Evolutionary conservation across 2,888 invertebrate species (phyloP).

Genomic region (Phalangium opilio): DNA sequence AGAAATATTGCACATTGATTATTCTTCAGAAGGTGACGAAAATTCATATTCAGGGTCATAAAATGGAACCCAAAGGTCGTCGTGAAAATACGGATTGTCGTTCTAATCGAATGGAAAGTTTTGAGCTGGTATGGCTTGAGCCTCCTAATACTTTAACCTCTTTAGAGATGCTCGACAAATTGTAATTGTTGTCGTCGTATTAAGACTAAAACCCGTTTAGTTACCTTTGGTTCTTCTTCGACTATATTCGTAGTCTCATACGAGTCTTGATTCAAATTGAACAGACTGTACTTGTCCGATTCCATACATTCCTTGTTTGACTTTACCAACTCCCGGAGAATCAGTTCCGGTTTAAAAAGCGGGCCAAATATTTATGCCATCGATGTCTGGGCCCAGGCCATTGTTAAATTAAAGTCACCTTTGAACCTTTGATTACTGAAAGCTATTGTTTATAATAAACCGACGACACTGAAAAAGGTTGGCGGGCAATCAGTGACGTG

Average conservation of each 20-base stretch:
- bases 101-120: conserved; percentile 13
- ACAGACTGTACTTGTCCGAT: conserved; percentile 49
- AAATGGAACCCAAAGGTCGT: conserved; percentile 15
- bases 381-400: conserved; percentile 2
- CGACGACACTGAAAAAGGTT: conserved; percentile 30
- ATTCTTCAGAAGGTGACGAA: too few relatives aligned
- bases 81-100: conserved; percentile 16
- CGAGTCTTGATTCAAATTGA: conserved; percentile 63
- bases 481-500: conserved; percentile 34
- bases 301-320: neutral
- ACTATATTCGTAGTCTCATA: conserved; percentile 44
- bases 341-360: conserved; percentile 31
- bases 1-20: too few relatives aligned
- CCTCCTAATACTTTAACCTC: conserved; percentile 8
- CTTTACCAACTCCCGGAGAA: conserved; percentile 40
- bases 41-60: neutral
- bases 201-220: too few relatives aligned
- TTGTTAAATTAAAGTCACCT: neutral
- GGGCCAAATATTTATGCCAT: conserved; percentile 16
- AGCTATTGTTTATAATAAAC: too few relatives aligned
- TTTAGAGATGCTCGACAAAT: conserved; percentile 10
- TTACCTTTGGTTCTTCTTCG: conserved; percentile 6
- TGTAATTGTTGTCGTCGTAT: neutral
- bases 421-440: too few relatives aligned
- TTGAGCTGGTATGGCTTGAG: conserved; percentile 7